Conservation (phyloP, 2,888 invertebrate genomes). For the Gisinianus flammeolus region DNA sequence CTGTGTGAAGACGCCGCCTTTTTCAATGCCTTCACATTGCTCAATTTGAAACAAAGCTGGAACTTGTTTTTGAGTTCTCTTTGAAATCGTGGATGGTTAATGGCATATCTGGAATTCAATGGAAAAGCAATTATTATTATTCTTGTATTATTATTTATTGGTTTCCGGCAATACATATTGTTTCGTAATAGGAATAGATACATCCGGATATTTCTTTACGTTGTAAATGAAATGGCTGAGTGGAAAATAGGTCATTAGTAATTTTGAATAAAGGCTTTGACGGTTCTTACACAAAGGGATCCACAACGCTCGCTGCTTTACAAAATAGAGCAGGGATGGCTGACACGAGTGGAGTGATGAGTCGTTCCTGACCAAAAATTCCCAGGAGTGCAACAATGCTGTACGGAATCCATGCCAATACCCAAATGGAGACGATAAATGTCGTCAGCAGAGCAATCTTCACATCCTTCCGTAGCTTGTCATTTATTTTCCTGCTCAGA, state of each 20-base stretch:
- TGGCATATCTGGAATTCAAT: slow-evolving; percentile 61
- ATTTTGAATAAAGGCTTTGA: no score
- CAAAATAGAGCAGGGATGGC: slow-evolving; percentile 81
- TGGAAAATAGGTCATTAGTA: no score
- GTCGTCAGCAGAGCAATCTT: slow-evolving; percentile 74
- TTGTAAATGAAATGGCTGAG: no score
- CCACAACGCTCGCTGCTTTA: slow-evolving; percentile 80
- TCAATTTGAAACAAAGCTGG: not conserved
- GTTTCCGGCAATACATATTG: no score
- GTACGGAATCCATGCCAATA: slow-evolving; percentile 83
- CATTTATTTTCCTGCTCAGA: slow-evolving; percentile 66
- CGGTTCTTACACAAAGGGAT: slow-evolving; percentile 82
- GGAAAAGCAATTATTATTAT: not conserved
- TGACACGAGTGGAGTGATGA: slow-evolving; percentile 73
- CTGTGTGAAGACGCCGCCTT: not conserved
- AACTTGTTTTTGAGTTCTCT: slow-evolving; percentile 67
- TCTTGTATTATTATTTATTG: no score
- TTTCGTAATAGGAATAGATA: no score
- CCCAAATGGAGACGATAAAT: slow-evolving; percentile 75
- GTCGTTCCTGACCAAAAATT: slow-evolving; percentile 69
- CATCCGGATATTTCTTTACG: no score
- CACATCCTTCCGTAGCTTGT: slow-evolving; percentile 71
- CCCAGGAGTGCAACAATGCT: slow-evolving; percentile 77
- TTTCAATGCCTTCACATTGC: not conserved
- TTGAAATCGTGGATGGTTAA: slow-evolving; percentile 78